These are phyloP conservation scores for Diplodus puntazzo DNA, from an alignment of 2,797 vertebrate species.

Conservation along the genomic window DNA sequence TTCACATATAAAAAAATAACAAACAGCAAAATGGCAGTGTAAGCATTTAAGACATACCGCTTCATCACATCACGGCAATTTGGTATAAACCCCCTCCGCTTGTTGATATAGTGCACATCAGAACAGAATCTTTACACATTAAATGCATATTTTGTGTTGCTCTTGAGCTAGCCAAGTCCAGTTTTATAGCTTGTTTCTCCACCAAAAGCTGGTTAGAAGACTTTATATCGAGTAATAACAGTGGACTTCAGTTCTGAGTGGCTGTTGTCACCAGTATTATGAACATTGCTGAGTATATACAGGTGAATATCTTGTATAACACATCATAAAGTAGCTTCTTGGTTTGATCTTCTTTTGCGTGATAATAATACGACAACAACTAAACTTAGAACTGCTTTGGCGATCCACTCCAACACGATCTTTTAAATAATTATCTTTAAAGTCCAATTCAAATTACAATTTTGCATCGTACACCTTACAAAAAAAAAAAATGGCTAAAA, in stretches of 20 bases:
- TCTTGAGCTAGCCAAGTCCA: conserved; percentile 51
- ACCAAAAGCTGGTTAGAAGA: conserved; percentile 10
- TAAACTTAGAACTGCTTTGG: conserved; percentile 59
- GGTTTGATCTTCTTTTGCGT: background rate
- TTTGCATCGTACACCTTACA: no score
- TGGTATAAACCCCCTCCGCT: conserved; percentile 77
- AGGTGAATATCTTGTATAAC: background rate
- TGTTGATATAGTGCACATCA: conserved; percentile 81
- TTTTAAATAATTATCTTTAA: conserved; percentile 29
- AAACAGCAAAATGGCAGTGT: conserved; percentile 76
- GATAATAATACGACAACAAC: conserved; percentile 21
- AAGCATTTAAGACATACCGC: conserved; percentile 62
- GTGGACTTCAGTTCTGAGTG: conserved; percentile 13
- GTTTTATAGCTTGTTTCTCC: conserved; percentile 12
- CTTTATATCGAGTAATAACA: background rate
- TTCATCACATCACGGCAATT: conserved; percentile 72
- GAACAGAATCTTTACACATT: conserved; percentile 32
- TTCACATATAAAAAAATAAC: conserved; percentile 63
- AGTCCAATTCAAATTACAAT: conserved; percentile 11
- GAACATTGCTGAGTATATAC: conserved; percentile 21
- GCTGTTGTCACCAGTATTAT: conserved; percentile 36
- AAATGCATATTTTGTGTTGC: conserved; percentile 53
- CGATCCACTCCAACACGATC: conserved; percentile 29
- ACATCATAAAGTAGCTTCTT: conserved; percentile 9
- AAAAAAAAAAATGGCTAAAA: background rate